phyloP scores from a whole-genome alignment of 2,888 invertebrate species.

The Thelaira solivaga region DNA sequence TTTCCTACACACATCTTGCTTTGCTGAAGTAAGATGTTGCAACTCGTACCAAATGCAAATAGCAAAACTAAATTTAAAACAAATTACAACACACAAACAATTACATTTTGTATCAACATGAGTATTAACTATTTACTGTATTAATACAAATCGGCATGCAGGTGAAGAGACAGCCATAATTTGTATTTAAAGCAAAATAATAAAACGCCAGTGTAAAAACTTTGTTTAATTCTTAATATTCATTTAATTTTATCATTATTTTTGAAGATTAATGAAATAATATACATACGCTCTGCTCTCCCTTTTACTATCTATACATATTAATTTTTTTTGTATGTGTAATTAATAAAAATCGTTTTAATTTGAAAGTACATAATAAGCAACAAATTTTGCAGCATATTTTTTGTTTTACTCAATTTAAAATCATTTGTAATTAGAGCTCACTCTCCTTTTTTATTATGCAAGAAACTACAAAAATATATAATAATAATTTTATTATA shows the following conservation, averaged over 20 bases:
- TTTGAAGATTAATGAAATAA: background rate
- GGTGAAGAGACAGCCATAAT: no score
- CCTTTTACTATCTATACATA: background rate
- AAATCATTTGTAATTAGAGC: slow-evolving; percentile 42
- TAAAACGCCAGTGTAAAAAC: slow-evolving; percentile 40
- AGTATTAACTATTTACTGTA: no score
- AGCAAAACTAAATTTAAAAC: no score
- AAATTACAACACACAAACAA: no score
- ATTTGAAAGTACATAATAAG: no score
- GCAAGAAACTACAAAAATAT: slow-evolving; percentile 33
- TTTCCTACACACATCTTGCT: no score
- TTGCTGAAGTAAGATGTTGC: no score
- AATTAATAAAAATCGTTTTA: background rate
- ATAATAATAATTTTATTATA: slow-evolving; percentile 54
- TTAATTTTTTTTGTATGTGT: background rate
- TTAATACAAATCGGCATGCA: no score
- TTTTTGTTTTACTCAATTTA: slow-evolving; percentile 5
- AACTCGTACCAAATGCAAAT: no score
- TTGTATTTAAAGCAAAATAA: slow-evolving; percentile 14
- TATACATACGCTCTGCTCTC: background rate
- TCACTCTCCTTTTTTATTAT: slow-evolving; percentile 51
- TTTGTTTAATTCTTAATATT: slow-evolving; percentile 33
- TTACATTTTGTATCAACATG: no score
- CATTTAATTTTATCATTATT: slow-evolving; percentile 13
- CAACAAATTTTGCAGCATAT: slow-evolving; percentile 8